Evolutionary conservation across 2,113 vertebrate species (phyloP).

Genomic region (Notothenia coriiceps): DNA sequence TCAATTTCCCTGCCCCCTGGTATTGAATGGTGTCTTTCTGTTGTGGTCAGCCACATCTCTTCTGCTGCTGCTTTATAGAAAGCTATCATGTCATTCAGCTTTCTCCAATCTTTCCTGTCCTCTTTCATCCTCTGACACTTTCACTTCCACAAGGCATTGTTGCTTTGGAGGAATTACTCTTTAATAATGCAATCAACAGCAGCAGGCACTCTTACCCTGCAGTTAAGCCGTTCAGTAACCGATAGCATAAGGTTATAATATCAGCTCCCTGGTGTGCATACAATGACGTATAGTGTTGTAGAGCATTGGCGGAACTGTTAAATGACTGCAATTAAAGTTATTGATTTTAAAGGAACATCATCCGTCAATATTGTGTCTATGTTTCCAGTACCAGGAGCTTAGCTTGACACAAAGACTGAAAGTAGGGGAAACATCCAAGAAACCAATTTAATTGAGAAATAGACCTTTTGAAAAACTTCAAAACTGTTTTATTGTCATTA

Average conservation of each 20-base stretch:
- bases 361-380: not conserved
- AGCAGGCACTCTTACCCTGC: slow-evolving; percentile 34
- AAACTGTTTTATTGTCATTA: too few relatives aligned
- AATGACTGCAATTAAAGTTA: not conserved
- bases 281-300: slow-evolving; percentile 13
- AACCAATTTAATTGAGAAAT: too few relatives aligned
- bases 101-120: slow-evolving; percentile 21
- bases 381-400: not conserved
- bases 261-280: slow-evolving; percentile 16
- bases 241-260: slow-evolving; percentile 11
- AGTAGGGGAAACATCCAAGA: too few relatives aligned
- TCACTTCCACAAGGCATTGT: slow-evolving; percentile 50
- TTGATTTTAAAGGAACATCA: not conserved
- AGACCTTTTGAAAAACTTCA: too few relatives aligned
- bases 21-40: slow-evolving; percentile 65
- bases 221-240: slow-evolving; percentile 21
- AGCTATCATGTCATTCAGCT: slow-evolving; percentile 13
- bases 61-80: slow-evolving; percentile 22
- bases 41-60: slow-evolving; percentile 26
- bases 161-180: slow-evolving; percentile 49
- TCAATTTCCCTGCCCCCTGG: slow-evolving; percentile 58
- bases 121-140: slow-evolving; percentile 21
- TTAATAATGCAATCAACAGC: slow-evolving; percentile 46
- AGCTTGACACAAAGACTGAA: not conserved
- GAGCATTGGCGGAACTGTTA: not conserved